A percentile compares a stretch with the other conserved stretches of the same genome.
These are phyloP conservation scores for Zaprionus inermis DNA, from an alignment of 1,140 invertebrate genomes.

Conservation along the genomic window DNA sequence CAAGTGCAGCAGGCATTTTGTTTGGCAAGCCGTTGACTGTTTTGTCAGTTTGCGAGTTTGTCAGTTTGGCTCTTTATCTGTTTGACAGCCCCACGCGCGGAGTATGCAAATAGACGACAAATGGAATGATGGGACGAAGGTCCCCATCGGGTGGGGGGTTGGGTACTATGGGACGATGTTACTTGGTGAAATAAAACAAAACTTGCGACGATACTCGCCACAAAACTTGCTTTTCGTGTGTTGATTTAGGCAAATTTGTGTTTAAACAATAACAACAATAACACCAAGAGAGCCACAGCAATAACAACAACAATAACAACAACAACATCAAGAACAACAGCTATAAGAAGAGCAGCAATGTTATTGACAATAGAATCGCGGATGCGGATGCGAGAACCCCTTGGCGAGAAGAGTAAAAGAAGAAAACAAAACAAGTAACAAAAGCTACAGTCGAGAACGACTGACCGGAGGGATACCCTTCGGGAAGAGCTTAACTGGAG, in stretches of 20 bases:
- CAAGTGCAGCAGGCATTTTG: background rate
- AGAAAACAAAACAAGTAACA: background rate
- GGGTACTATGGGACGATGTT: slow-evolving; percentile 50
- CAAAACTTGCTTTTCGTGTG: slow-evolving; percentile 49
- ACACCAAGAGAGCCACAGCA: slow-evolving; percentile 8
- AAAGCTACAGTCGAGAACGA: background rate
- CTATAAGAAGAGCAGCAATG: slow-evolving; percentile 10
- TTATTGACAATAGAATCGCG: slow-evolving; percentile 49
- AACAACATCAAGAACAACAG: slow-evolving; percentile 4
- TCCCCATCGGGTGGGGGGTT: background rate
- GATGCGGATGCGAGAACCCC: slow-evolving; percentile 56
- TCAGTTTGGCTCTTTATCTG: slow-evolving; percentile 15
- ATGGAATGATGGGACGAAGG: slow-evolving; percentile 23
- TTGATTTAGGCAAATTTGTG: slow-evolving; percentile 78
- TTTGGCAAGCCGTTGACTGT: background rate
- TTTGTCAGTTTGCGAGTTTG: background rate
- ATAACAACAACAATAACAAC: slow-evolving; percentile 13
- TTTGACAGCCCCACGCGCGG: slow-evolving; percentile 58
- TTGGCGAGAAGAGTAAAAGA: slow-evolving; percentile 4
- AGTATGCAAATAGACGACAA: slow-evolving; percentile 69
- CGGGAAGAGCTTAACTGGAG: no score
- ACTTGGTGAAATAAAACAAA: slow-evolving; percentile 59
- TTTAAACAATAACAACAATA: slow-evolving; percentile 59
- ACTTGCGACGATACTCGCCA: slow-evolving; percentile 39
- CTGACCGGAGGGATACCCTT: no score